Base-by-base conservation (phyloP, 2,888 invertebrate genomes). In the Erebia epiphron region DNA sequence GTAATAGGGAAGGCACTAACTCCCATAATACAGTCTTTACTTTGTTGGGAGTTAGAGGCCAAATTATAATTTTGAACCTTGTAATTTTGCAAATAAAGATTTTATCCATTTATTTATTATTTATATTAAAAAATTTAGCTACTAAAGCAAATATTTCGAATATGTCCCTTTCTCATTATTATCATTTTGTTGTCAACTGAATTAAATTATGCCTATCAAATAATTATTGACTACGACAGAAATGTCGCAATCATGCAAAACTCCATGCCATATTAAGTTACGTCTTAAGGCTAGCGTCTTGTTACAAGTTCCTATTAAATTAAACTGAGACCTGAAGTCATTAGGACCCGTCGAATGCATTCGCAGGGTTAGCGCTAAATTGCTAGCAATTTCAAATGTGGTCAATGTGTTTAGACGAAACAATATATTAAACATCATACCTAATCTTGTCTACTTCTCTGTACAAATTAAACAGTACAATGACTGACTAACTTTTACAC, bases 291-390 rank as follows among this genome's bases (percentile, higher is more conserved):
- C 86, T 82, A 77, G 78, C 85, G 85, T 89, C 90, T 89, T 89
- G 86, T 79, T 78, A 75, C 86, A 84, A 83, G 88, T 89, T 89
- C 85, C 89, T 90, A 90, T 91, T 89, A 91, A 91, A 91, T 92
- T 91, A 90, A 91, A 91, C 87, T 86, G 79, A 86, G 84, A 84
- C 84, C 85, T 81, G 71, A 84, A 86, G 86, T 90, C 92, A 91
- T 92, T 91, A 90, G 75, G 84, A 83, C 79, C 86, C 88, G 91
- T 91, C 92, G 88, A 87, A 86, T 85, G 86, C 92, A 91, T 86
- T 86, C 82, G 80, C 82, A 79, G 83, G 84, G 83, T 84, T 86
- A 85, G 83, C 82, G 77, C 74, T 62, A 49, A 62, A 62, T 62
- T 62, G 62, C 49, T 78, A 76, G 78, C 83, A 85, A 86, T 88